Evolutionary conservation across 2,888 invertebrate genomes (phyloP).

Genomic region (Acleris sparsana): DNA sequence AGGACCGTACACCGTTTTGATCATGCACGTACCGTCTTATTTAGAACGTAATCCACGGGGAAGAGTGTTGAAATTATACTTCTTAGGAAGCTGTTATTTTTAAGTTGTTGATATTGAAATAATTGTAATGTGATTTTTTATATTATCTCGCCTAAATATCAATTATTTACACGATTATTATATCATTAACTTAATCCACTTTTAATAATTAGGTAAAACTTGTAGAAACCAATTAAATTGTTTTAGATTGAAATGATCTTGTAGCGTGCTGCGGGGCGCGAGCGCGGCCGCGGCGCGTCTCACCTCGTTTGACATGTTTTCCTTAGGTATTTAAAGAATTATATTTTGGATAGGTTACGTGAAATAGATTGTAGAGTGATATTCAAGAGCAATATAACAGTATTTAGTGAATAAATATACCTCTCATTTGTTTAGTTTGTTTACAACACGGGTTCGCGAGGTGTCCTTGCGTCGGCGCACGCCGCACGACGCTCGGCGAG

Average conservation of each 20-base stretch:
- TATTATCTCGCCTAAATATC: constrained; percentile 54
- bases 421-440: constrained; percentile 31
- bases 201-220: constrained; percentile 34
- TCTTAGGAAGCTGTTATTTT: constrained; percentile 17
- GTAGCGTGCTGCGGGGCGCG: constrained; percentile 28
- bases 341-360: constrained; percentile 36
- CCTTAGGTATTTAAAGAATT: constrained; percentile 17
- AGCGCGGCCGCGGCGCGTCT: background rate
- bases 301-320: constrained; percentile 7
- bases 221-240: constrained; percentile 32
- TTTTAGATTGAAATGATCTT: constrained; percentile 43
- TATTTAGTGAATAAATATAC: constrained; percentile 50
- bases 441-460: constrained; percentile 3
- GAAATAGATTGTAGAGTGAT: constrained; percentile 55
- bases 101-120: constrained; percentile 40
- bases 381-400: constrained; percentile 68
- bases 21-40: constrained; percentile 37
- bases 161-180: constrained; percentile 53
- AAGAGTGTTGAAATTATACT: constrained; percentile 3
- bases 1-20: constrained; percentile 40
- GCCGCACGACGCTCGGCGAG: too few relatives aligned
- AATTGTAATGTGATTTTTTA: constrained; percentile 46
- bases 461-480: background rate
- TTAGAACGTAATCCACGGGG: constrained; percentile 31
- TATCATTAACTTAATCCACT: constrained; percentile 37